These are phyloP conservation scores for Hapalemur alaotrensis DNA, from an alignment of 2,797 vertebrate species.

Conservation along the genomic window DNA sequence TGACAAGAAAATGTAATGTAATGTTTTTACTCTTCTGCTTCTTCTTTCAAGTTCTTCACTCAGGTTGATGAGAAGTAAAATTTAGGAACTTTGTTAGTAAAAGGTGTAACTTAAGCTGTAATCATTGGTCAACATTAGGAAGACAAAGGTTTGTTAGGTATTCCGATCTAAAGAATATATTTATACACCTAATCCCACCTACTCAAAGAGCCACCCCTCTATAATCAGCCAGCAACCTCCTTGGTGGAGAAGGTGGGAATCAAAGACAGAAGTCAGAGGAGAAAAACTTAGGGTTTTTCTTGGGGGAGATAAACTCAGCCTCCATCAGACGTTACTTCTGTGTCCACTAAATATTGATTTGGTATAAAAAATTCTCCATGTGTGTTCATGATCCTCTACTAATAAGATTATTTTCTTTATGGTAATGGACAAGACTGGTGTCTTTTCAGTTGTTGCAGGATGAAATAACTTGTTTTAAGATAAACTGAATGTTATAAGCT, in stretches of 20 bases:
- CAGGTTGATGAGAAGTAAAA: neutral
- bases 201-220: neutral
- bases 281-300: neutral
- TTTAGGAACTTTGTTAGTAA: neutral
- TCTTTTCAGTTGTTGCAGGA: neutral
- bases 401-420: neutral
- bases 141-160: neutral
- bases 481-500: neutral
- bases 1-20: neutral
- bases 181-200: neutral
- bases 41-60: neutral
- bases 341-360: neutral
- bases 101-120: neutral
- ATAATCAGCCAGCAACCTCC: neutral
- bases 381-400: neutral
- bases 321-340: neutral
- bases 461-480: neutral
- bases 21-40: neutral
- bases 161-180: neutral
- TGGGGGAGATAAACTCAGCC: neutral
- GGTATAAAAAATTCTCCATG: neutral
- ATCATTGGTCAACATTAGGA: neutral
- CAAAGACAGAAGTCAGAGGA: neutral
- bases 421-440: neutral
- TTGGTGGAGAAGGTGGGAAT: neutral